Evolutionary conservation across 2,888 invertebrate genomes (phyloP), one percentile per base, ranked within the genome.

Genomic region (Hypena proboscidalis): DNA sequence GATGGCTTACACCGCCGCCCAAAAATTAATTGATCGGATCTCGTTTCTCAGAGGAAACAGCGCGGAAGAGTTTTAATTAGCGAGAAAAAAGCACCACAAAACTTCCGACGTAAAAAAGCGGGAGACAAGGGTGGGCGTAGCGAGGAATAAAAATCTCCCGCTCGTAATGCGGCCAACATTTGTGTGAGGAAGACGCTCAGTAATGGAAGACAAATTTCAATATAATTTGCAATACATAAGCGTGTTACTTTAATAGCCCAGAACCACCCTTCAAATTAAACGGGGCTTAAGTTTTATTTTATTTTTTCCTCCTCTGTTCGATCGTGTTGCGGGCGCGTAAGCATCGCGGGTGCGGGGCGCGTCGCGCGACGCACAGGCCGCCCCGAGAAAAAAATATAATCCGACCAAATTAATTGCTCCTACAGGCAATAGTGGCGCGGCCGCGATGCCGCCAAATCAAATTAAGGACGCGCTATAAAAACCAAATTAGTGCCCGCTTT

Each of bases 171-270:
- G 90, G 90, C 85, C 86, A 89, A 89, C 90, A 90, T 90, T 90
- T 90, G 90, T 90, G 90, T 90, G 84, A 90, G 89, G 88, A 90
- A 90, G 88, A 83, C 83, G 83, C 85, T 83, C 85, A 83, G 90
- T 90, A 90, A 90, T 90, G 89, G 90, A 90, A 90, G 90, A 90
- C 90, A 90, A 90, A 90, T 90, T 90, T 91, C 91, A 90, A 91
- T 91, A 91, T 91, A 90, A 91, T 91, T 91, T 91, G 90, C 90
- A 91, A 90, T 91, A 91, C 91, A 91, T 91, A 91, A 90, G 91
- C 91, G 91, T 91, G 90, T 90, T 91, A 91, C 90, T 90, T 91
- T 91, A 91, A 91, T 91, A 91, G 91, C 85, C 91, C 90, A 87
- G 90, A 91, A 91, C 91, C 91, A 90, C 90, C 91, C 90, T 87